Evolutionary conservation across 1,140 invertebrate genomes (phyloP).

Genomic region (Procambarus virginalis): DNA sequence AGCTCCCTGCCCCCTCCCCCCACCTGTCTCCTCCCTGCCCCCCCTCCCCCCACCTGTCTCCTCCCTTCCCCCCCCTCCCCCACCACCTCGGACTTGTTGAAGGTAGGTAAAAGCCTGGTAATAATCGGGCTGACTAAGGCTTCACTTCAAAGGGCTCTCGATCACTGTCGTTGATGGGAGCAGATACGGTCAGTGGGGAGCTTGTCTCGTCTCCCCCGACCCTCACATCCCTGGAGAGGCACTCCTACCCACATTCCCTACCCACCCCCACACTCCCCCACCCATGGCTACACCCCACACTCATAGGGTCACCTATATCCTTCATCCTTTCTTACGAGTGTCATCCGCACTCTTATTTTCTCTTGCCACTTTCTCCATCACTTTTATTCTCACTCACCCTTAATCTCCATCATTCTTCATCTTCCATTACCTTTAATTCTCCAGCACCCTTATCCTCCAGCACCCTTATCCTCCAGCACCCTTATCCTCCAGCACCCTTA

Average conservation of each 20-base stretch:
- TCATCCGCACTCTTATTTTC: no score
- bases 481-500: neutral
- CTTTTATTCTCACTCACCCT: no score
- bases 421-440: no score
- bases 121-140: constrained; percentile 14
- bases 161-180: constrained; percentile 48
- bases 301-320: neutral
- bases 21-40: no score
- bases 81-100: no score
- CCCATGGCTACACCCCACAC: neutral
- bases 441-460: no score
- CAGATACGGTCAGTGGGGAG: neutral
- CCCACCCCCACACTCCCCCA: neutral
- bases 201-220: neutral
- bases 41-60: no score
- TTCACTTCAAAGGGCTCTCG: constrained; percentile 25
- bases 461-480: neutral
- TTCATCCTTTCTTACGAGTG: no score
- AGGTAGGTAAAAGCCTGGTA: neutral
- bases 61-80: no score
- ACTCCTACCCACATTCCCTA: neutral
- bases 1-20: no score
- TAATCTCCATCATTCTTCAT: no score
- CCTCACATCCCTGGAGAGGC: neutral
- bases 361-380: no score